A percentile compares a stretch with the other conserved stretches of the same genome.
Conservation (phyloP, 2,888 invertebrate genomes). For the Orthonevra nobilis region DNA sequence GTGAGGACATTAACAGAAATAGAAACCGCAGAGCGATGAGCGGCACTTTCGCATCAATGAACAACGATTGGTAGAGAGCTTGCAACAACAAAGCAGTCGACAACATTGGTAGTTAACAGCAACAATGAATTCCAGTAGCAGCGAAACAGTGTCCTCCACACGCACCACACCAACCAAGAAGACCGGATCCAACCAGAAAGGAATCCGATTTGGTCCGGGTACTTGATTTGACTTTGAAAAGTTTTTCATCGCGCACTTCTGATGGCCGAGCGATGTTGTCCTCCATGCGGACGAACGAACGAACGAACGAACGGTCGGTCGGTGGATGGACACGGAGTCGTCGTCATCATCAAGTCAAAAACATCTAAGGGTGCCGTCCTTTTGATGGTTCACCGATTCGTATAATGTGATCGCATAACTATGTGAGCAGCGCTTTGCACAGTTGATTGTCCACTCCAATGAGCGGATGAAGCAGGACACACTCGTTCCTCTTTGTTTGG, state of each 20-base stretch:
- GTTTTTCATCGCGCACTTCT: slow-evolving; percentile 55
- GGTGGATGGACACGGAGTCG: slow-evolving; percentile 69
- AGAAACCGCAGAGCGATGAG: slow-evolving; percentile 60
- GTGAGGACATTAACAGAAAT: slow-evolving; percentile 60
- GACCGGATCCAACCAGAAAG: slow-evolving; percentile 43
- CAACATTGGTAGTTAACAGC: slow-evolving; percentile 48
- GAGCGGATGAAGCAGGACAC: slow-evolving; percentile 4
- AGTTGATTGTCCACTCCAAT: slow-evolving; percentile 24
- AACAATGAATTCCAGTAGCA: slow-evolving; percentile 69
- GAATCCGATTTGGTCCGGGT: slow-evolving; percentile 69
- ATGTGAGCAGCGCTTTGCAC: slow-evolving; percentile 37
- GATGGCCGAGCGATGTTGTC: background rate
- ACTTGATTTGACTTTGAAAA: slow-evolving; percentile 72
- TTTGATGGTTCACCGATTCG: slow-evolving; percentile 72
- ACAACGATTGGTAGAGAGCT: slow-evolving; percentile 37
- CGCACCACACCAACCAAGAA: slow-evolving; percentile 36
- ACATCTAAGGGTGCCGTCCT: slow-evolving; percentile 72
- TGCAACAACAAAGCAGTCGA: slow-evolving; percentile 32
- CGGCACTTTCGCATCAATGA: slow-evolving; percentile 66
- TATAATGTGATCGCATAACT: slow-evolving; percentile 70
- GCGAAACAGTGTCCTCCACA: slow-evolving; percentile 69
- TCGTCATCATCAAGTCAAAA: slow-evolving; percentile 72
- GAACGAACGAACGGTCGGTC: slow-evolving; percentile 42
- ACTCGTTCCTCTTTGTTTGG: background rate
- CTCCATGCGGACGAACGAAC: slow-evolving; percentile 44